Evolutionary conservation across 1,140 invertebrate species (phyloP), one percentile per base, ranked within the genome.

Genomic region (Eurosta solidaginis): DNA sequence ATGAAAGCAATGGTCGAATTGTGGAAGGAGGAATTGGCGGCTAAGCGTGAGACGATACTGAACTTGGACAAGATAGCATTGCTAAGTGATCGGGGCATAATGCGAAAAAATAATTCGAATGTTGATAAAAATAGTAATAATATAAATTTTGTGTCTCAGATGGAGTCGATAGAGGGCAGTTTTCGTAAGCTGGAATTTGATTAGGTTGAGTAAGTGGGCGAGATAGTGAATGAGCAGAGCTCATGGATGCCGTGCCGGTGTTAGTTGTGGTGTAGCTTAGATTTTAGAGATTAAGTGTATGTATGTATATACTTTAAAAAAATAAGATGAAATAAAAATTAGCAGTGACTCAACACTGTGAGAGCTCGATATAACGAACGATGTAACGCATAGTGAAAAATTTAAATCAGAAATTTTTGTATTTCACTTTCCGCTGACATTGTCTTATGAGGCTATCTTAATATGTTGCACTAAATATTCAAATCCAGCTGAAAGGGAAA

Each of bases 111-210:
- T 6, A 88, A 89, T 44, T 90, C 89, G 76, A 88, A 89, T 22
- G 81, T 81, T 44, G 87, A 84, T 63, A 90, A 86, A 78, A 82
- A 83, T 1, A 76, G 27, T 75, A 47, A 81, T 50, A 82, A 83
- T 76, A 81, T 89, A 3, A 86, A 84, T 78, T 85, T 87, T 68
- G 84, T 84, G 9, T 84, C 85, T 40, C 87, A 89, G 47, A 82
- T 83, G 25, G 83, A 86, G 42, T 89, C 89, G 44, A 88, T 93
- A 44, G 89, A 90, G 82, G 93, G 93, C 25, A 93, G 92, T 80
- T 94, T 94, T 83, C 90, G 92, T 77, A 93, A 93, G 87, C 83
- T 93, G 77, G 92, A 94, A 85, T 91, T 94, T 49, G 92, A 94
- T 85, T 94, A 88, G 81, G 9, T 44, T 40, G 33, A 12, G 68